These are phyloP conservation scores for Cochlearius cochlearius DNA, from an alignment of 2,113 vertebrate species.

Conservation along the genomic window DNA sequence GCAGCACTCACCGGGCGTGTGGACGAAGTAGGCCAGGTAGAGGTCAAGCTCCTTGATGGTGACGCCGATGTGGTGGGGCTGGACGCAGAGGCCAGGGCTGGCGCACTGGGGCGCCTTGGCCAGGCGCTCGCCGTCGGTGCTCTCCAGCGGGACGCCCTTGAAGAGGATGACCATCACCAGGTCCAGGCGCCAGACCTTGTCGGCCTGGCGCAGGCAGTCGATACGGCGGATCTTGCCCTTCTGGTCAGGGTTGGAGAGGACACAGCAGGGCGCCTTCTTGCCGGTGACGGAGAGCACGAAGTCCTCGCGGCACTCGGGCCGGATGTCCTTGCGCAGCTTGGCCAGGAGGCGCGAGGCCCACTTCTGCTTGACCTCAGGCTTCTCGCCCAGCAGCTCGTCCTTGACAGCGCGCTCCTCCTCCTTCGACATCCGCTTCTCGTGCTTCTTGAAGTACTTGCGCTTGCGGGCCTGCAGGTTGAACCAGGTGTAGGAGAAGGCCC, in stretches of 20 bases:
- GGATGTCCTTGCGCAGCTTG: slow-evolving; percentile 97
- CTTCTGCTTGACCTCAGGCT: slow-evolving; percentile 98
- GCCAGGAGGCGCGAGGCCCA: slow-evolving; percentile 97
- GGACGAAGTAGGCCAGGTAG: slow-evolving; percentile 97
- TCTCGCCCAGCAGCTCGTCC: slow-evolving; percentile 94
- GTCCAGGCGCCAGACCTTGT: slow-evolving; percentile 98
- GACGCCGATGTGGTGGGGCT: slow-evolving; percentile 96
- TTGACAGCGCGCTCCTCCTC: slow-evolving; percentile 95
- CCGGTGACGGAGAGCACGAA: slow-evolving; percentile 95
- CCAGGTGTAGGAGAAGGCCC: slow-evolving; percentile 98
- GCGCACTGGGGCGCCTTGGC: slow-evolving; percentile 91
- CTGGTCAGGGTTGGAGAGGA: slow-evolving; percentile 98
- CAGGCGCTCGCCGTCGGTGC: slow-evolving; percentile 95
- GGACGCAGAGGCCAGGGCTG: slow-evolving; percentile 92
- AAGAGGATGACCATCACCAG: slow-evolving; percentile 99
- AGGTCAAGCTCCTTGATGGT: slow-evolving; percentile 97
- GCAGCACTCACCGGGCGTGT: slow-evolving; percentile 71
- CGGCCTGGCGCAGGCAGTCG: slow-evolving; percentile 95
- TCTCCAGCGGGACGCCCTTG: slow-evolving; percentile 97
- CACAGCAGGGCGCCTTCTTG: slow-evolving; percentile 90
- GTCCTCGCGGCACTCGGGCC: slow-evolving; percentile 97
- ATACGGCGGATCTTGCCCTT: slow-evolving; percentile 98
- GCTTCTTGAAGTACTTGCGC: slow-evolving; percentile 99
- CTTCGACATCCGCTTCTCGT: slow-evolving; percentile 98
- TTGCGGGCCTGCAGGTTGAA: slow-evolving; percentile 99